Evolutionary conservation across 2,888 invertebrate genomes (phyloP).

Genomic region (Cephus nigrinus): DNA sequence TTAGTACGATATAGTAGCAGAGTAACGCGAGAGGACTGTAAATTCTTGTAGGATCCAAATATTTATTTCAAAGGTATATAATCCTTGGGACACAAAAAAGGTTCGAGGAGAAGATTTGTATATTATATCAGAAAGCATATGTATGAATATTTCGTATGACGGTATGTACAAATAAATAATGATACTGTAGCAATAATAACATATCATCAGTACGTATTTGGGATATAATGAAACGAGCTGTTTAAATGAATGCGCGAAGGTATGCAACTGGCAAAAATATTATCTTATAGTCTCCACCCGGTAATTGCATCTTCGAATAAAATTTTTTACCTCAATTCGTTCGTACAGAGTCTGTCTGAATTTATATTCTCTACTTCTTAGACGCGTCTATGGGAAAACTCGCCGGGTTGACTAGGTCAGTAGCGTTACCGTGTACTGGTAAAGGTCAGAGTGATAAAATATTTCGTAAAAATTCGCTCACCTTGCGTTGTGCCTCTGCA

Average conservation of each 20-base stretch:
- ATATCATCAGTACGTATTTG: neutral
- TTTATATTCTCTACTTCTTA: neutral
- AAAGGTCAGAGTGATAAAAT: constrained; percentile 4
- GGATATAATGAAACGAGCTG: neutral
- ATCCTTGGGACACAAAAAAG: neutral
- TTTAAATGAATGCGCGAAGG: neutral
- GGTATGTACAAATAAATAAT: neutral
- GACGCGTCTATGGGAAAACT: constrained; percentile 24
- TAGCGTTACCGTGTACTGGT: neutral
- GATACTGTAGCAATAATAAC: neutral
- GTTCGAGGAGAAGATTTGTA: neutral
- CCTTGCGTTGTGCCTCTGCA: constrained; percentile 95
- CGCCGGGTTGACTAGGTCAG: constrained; percentile 46
- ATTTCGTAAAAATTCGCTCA: constrained; percentile 66
- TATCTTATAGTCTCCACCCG: neutral
- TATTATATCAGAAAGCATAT: neutral
- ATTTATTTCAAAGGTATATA: neutral
- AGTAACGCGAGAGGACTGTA: neutral
- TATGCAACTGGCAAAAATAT: neutral
- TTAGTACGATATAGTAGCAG: neutral
- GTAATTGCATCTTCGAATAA: neutral
- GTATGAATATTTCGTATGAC: neutral
- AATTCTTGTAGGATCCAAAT: neutral
- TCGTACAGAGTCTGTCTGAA: neutral
- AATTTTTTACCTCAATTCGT: neutral